Conservation (phyloP, 2,888 invertebrate species). For the Eudemis profundana region DNA sequence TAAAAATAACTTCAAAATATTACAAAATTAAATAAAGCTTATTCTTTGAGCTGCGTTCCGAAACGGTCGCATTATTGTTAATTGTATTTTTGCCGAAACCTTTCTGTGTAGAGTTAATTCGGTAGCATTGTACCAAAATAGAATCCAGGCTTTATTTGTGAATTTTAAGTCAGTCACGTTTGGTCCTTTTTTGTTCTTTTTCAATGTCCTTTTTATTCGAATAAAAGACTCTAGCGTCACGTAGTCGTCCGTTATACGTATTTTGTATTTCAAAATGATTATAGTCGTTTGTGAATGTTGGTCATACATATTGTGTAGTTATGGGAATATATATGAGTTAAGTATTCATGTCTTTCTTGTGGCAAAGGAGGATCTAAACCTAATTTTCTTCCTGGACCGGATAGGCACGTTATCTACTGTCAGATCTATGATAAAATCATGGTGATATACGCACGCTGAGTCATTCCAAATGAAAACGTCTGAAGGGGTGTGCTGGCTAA, state of each 20-base stretch:
- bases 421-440: no score
- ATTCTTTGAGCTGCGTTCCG: conserved; percentile 12
- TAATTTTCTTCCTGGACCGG: no score
- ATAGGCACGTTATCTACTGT: no score
- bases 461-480: no score
- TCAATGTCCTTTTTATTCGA: conserved; percentile 4
- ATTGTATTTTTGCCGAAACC: conserved; percentile 26
- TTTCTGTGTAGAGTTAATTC: conserved; percentile 27
- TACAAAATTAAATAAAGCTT: conserved; percentile 4
- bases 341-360: no score
- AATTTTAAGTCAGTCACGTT: conserved; percentile 15
- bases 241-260: background rate
- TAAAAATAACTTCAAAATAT: background rate
- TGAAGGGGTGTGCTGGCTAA: no score
- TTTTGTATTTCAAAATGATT: background rate
- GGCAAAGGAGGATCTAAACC: no score
- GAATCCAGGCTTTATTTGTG: conserved; percentile 16
- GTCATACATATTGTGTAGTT: no score
- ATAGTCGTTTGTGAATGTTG: background rate
- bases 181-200: conserved; percentile 7
- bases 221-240: background rate
- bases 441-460: no score
- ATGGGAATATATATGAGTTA: no score
- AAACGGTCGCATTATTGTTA: conserved; percentile 29
- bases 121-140: conserved; percentile 27